Conservation (phyloP, 2,113 vertebrate genomes). For the Montifringilla adamsi region DNA sequence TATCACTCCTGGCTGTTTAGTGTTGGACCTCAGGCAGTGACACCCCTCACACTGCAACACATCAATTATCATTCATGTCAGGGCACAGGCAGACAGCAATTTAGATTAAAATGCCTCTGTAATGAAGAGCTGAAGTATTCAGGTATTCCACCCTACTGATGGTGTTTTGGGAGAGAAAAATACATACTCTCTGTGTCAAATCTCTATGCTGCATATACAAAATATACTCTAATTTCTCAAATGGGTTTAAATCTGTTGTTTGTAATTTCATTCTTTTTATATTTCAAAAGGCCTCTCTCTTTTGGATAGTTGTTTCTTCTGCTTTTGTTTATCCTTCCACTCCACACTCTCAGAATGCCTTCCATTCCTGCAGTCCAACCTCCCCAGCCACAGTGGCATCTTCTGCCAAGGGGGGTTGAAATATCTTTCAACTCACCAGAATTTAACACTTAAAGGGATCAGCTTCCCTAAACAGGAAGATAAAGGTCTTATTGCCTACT, state of each 20-base stretch:
- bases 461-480: background rate
- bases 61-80: background rate
- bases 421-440: background rate
- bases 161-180: background rate
- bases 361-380: background rate
- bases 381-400: background rate
- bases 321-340: background rate
- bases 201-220: background rate
- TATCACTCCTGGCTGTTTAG: background rate
- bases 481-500: background rate
- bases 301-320: background rate
- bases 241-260: background rate
- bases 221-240: background rate
- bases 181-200: background rate
- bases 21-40: background rate
- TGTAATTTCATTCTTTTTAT: background rate
- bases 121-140: background rate
- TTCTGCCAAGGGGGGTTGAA: background rate
- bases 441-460: background rate
- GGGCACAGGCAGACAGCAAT: background rate
- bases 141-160: background rate
- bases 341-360: background rate
- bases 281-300: background rate
- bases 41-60: fast-evolving
- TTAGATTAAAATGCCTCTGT: background rate